Evolutionary conservation across 2,888 invertebrate genomes (phyloP).

Genomic region (Platycheirus rosarum): DNA sequence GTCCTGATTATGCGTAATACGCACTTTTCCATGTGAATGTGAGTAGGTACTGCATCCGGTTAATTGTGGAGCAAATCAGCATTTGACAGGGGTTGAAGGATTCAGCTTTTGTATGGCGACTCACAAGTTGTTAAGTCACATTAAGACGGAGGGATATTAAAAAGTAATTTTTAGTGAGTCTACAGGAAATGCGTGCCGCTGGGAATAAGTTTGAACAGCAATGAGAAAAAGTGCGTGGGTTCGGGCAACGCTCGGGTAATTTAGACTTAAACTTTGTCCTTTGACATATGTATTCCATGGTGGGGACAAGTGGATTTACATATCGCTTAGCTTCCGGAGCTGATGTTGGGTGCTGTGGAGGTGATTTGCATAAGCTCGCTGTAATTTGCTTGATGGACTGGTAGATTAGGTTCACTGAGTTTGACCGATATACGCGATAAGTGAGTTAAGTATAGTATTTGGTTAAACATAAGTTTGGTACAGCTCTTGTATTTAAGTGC

Average conservation of each 20-base stretch:
- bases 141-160: conserved; percentile 59
- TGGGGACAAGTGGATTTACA: conserved; percentile 65
- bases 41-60: conserved; percentile 62
- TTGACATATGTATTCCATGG: conserved; percentile 57
- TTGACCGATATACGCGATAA: conserved; percentile 19
- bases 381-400: conserved; percentile 16
- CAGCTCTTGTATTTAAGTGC: not conserved
- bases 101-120: conserved; percentile 18
- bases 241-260: conserved; percentile 50
- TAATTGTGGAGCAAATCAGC: conserved; percentile 60
- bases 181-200: conserved; percentile 70
- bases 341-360: not conserved
- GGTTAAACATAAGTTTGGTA: conserved; percentile 5
- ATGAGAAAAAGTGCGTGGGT: conserved; percentile 48
- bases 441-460: conserved; percentile 24
- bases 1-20: conserved; percentile 63
- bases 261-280: conserved; percentile 58
- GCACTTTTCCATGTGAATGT: conserved; percentile 70
- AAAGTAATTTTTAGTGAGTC: conserved; percentile 66
- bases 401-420: conserved; percentile 28
- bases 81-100: conserved; percentile 44
- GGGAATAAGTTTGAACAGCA: conserved; percentile 50
- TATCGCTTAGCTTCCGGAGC: conserved; percentile 46
- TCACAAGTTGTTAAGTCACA: conserved; percentile 16
- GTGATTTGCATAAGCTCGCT: conserved; percentile 26